These are phyloP conservation scores for Caenorhabditis sinica DNA, from an alignment of 2,888 invertebrate genomes.

Conservation along the genomic window DNA sequence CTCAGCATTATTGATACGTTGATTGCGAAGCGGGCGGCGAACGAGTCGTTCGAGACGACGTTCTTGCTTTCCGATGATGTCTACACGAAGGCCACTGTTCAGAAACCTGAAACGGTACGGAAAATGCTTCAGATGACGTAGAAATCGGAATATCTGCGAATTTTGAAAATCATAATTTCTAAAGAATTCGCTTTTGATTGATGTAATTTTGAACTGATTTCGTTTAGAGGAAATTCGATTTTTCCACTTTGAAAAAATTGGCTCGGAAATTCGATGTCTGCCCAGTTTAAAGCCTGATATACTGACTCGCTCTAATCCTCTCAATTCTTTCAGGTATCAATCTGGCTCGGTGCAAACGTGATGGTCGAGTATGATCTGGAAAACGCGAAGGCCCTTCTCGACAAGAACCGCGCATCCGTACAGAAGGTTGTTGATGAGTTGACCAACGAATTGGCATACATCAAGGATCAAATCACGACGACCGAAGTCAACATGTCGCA, in stretches of 20 bases:
- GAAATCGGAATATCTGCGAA: too few relatives aligned
- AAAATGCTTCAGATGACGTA: too few relatives aligned
- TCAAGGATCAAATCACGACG: constrained; percentile 97
- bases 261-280: too few relatives aligned
- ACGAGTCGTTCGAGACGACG: constrained; percentile 75
- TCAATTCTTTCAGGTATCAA: constrained; percentile 66
- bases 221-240: too few relatives aligned
- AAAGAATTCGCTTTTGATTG: too few relatives aligned
- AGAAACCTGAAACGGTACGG: constrained; percentile 67
- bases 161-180: background rate
- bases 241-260: too few relatives aligned
- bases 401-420: constrained; percentile 70
- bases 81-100: constrained; percentile 74
- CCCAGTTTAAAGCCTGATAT: too few relatives aligned
- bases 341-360: constrained; percentile 81
- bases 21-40: constrained; percentile 80
- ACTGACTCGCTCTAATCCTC: background rate
- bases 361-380: constrained; percentile 82
- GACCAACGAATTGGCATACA: constrained; percentile 94
- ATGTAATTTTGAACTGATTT: too few relatives aligned
- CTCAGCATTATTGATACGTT: constrained; percentile 91
- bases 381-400: constrained; percentile 78
- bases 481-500: constrained; percentile 98
- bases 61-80: constrained; percentile 76
- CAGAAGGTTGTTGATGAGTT: constrained; percentile 85